Evolutionary conservation across 2,113 vertebrate genomes (phyloP).

Genomic region (Capricornis sumatraensis): DNA sequence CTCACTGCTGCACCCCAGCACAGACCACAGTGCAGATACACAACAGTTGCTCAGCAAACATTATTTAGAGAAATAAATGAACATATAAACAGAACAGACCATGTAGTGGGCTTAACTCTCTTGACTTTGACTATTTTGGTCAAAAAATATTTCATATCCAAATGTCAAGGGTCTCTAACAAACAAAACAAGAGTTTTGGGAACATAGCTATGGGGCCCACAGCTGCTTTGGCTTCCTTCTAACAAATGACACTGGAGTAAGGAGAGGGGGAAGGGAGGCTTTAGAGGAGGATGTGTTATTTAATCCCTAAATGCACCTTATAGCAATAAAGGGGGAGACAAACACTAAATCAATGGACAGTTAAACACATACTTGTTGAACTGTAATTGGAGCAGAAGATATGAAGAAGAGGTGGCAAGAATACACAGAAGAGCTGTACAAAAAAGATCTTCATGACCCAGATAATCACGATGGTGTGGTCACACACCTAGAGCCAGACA

Average conservation of each 20-base stretch:
- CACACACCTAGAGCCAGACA: no score
- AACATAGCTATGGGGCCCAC: not conserved
- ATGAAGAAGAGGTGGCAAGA: no score
- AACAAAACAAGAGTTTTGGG: not conserved
- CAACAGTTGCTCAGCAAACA: not conserved
- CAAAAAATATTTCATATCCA: not conserved
- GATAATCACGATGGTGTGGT: no score
- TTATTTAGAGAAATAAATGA: not conserved
- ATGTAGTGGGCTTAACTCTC: not conserved
- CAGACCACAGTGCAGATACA: not conserved
- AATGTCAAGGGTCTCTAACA: not conserved
- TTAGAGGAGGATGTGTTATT: not conserved
- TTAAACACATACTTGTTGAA: not conserved
- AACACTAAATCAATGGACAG: not conserved
- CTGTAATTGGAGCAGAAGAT: not conserved
- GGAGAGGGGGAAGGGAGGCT: no score
- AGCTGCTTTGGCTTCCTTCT: not conserved
- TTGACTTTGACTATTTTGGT: not conserved
- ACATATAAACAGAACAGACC: not conserved
- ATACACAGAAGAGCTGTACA: no score
- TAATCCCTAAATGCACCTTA: not conserved
- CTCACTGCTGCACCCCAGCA: not conserved
- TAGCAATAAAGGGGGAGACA: not conserved
- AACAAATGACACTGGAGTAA: not conserved
- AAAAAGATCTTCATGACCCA: no score